Evolutionary conservation across 2,113 vertebrate genomes (phyloP), one percentile per base, ranked within the genome.

Genomic region (Polyodon spathula): DNA sequence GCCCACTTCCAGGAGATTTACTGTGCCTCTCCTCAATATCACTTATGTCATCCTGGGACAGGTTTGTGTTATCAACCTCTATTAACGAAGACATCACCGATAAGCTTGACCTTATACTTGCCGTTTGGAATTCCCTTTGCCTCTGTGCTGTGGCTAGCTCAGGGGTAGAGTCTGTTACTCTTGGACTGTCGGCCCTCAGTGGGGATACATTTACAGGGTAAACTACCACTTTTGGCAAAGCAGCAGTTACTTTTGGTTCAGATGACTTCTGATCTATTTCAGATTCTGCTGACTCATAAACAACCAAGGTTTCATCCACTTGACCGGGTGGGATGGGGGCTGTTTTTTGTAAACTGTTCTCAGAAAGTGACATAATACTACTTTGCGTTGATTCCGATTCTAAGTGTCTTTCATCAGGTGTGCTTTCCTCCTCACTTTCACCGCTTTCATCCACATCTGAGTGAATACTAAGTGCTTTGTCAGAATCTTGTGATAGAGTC

Each of bases 391-490:
- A 78, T 61, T 93, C 92, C 8, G 87, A 79, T 62, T 90, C 91
- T 64, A 84, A 39, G 60, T 76, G 52, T 9, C 81, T 86, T 60
- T 85, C 86, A 6, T 97, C 93, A 4, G 84, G 82, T 1, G 88
- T 76, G 38, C 88, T 88, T 44, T 98, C 96, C 8, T 95, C 95
- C 6, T 98, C 95, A 6, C 93, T 97, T 56, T 99, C 94, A 1
- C 90, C 93, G 0, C 92, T 99, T 63, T 96, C 95, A 52, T 98
- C 96, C 0, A 72, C 81, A 44, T 97, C 96, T 4, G 95, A 99
- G 65, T 94, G 92, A 56, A 90, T 80, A 37, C 91, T 83, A n/a
- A 89, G 78, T 64, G 89, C 90, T 87, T 92, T 95, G 66, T 95
- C 90, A 0, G 93, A 95, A 65, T 97, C 94, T 6, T 93, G 89